Conservation (phyloP, 2,797 vertebrate species). For the Enteromius anoplus region DNA sequence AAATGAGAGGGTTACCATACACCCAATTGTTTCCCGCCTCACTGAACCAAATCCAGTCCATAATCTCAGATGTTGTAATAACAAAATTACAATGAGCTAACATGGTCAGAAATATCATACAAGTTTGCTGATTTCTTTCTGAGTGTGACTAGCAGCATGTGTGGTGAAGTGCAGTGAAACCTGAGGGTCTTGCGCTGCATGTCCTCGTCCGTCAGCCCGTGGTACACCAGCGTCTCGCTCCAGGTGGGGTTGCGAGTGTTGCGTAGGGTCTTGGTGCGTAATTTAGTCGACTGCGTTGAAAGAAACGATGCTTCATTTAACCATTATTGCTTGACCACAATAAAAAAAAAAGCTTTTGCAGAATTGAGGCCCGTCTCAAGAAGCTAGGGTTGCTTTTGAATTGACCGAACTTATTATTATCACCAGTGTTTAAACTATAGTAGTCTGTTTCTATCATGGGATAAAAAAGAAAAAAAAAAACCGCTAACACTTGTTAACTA, state of each 20-base stretch:
- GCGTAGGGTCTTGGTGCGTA: conserved; percentile 94
- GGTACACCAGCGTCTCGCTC: conserved; percentile 94
- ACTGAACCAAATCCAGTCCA: too few relatives aligned
- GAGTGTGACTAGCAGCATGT: too few relatives aligned
- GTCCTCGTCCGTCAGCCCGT: conserved; percentile 94
- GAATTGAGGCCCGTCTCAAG: background rate
- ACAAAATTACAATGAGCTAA: too few relatives aligned
- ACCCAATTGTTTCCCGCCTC: too few relatives aligned
- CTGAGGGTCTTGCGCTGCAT: conserved; percentile 97
- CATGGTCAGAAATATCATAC: too few relatives aligned
- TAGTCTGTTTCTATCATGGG: background rate
- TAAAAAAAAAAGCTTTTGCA: background rate
- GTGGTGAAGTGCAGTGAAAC: conserved; percentile 60
- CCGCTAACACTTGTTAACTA: too few relatives aligned
- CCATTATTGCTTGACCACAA: background rate
- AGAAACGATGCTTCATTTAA: conserved; percentile 3
- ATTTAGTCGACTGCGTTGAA: conserved; percentile 86
- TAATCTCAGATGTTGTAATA: too few relatives aligned
- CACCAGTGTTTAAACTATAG: background rate
- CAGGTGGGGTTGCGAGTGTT: conserved; percentile 93
- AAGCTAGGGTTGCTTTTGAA: background rate
- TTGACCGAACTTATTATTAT: background rate
- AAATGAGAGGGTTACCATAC: too few relatives aligned
- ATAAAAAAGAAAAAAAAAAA: background rate
- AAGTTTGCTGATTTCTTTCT: background rate